These are phyloP conservation scores for Allophyes oxyacanthae DNA, from an alignment of 2,888 invertebrate genomes.

Conservation along the genomic window DNA sequence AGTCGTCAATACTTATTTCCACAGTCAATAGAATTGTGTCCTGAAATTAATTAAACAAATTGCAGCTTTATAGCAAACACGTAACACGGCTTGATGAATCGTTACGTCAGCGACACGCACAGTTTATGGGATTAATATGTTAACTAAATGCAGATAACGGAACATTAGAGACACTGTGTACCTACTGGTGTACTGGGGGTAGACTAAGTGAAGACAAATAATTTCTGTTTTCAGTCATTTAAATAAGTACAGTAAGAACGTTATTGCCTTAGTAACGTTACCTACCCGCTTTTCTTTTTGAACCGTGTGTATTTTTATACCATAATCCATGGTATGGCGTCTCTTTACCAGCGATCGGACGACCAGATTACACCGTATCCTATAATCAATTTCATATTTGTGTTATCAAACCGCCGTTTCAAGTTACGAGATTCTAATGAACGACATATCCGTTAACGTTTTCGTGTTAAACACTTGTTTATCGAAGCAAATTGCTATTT, in stretches of 20 bases:
- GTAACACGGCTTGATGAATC: conserved; percentile 61
- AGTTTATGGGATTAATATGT: conserved; percentile 80
- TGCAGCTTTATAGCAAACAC: conserved; percentile 44
- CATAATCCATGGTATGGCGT: conserved; percentile 28
- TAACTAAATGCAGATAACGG: conserved; percentile 81
- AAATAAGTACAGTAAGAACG: conserved; percentile 1
- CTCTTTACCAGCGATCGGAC: conserved; percentile 27
- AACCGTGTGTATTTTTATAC: conserved; percentile 24
- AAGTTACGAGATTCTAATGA: conserved; percentile 35
- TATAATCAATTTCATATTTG: conserved; percentile 47
- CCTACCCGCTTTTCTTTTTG: conserved; percentile 7
- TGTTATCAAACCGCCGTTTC: conserved; percentile 39
- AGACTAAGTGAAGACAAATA: conserved; percentile 15
- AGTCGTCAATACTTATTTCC: no score
- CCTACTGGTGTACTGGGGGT: conserved; percentile 10
- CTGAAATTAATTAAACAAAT: conserved; percentile 52
- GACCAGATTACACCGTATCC: conserved; percentile 31
- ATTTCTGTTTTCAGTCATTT: conserved; percentile 11
- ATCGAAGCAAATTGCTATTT: conserved; percentile 63
- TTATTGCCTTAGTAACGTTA: conserved; percentile 5
- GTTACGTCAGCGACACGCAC: conserved; percentile 71
- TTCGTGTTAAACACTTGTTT: conserved; percentile 63
- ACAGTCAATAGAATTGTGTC: neutral
- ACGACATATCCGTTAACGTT: conserved; percentile 53
- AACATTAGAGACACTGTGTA: conserved; percentile 29